phyloP scores from a whole-genome alignment of 2,113 vertebrate genomes.

The Patagioenas fasciata region DNA sequence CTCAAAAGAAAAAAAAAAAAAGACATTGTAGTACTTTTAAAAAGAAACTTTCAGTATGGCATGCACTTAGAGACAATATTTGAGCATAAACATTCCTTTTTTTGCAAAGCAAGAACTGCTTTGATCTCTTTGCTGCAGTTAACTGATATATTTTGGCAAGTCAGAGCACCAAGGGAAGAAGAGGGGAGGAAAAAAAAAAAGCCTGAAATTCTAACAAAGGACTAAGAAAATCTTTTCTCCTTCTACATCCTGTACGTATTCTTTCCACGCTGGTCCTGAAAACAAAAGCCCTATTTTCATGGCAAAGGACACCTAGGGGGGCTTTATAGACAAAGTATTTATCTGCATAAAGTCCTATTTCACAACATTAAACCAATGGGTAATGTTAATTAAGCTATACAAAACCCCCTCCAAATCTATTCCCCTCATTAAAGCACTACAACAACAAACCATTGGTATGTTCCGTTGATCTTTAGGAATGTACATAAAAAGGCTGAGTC shows the following conservation, averaged over 20 bases:
- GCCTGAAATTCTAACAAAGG: conserved; percentile 9
- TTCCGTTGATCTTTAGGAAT: not conserved
- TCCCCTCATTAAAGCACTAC: not conserved
- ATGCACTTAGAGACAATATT: not conserved
- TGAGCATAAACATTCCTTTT: not conserved
- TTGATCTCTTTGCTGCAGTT: conserved; percentile 2
- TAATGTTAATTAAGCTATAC: not conserved
- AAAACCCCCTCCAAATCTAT: not conserved
- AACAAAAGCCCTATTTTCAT: conserved; percentile 24
- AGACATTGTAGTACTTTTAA: not conserved
- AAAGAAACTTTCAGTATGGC: not conserved
- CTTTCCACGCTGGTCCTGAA: not conserved
- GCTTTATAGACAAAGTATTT: not conserved
- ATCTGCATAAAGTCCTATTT: not conserved
- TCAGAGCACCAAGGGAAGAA: not conserved
- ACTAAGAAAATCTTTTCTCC: not conserved
- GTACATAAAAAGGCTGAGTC: not conserved
- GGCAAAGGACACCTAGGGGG: not conserved
- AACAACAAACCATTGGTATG: not conserved
- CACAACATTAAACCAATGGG: not conserved
- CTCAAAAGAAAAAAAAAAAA: not conserved
- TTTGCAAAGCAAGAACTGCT: not conserved
- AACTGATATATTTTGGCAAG: conserved; percentile 10
- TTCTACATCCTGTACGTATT: not conserved
- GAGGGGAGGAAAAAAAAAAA: not conserved